A percentile compares a stretch with the other conserved stretches of the same genome.
phyloP scores from a whole-genome alignment of 2,888 invertebrate genomes.

The Therioaphis trifolii region DNA sequence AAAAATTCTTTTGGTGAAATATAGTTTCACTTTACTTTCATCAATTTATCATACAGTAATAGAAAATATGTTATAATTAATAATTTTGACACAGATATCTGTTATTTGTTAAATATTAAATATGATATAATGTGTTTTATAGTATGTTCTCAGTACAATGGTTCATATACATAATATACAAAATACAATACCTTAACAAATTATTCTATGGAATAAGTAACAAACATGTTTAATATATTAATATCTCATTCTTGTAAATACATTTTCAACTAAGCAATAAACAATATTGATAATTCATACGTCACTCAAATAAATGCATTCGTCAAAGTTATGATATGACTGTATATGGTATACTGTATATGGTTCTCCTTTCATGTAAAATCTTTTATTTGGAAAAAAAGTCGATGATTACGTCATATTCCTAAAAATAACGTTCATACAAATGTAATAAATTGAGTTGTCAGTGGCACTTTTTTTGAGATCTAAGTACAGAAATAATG shows the following conservation, averaged over 20 bases:
- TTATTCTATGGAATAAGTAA: neutral
- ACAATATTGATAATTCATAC: neutral
- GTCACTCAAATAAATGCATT: neutral
- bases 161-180: neutral
- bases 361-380: neutral
- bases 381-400: slow-evolving; percentile 1
- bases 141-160: neutral
- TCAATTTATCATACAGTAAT: too few relatives aligned
- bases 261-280: neutral
- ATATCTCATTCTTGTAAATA: slow-evolving; percentile 8
- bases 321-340: neutral
- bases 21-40: too few relatives aligned
- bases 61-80: too few relatives aligned
- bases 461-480: too few relatives aligned
- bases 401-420: neutral
- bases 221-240: neutral
- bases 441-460: neutral
- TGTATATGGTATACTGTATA: neutral
- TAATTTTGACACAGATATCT: too few relatives aligned
- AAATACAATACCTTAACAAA: neutral
- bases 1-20: too few relatives aligned
- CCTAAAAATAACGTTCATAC: neutral
- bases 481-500: too few relatives aligned
- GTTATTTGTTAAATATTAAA: too few relatives aligned
- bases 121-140: too few relatives aligned